These are phyloP conservation scores for Andricus curvator DNA, from an alignment of 2,888 invertebrate genomes.

Conservation along the genomic window DNA sequence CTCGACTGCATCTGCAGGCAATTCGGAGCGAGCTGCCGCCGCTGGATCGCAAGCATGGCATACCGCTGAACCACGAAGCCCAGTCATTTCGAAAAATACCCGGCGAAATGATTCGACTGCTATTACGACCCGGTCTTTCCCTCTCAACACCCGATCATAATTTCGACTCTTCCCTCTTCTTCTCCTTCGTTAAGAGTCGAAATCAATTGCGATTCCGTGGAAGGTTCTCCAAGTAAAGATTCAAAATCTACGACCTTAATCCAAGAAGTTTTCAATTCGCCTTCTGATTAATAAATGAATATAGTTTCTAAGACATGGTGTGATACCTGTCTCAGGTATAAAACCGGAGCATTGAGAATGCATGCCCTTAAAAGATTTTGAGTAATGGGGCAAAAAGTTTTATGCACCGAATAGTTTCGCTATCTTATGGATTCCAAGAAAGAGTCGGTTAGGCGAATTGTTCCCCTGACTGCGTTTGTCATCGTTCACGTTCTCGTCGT, in stretches of 20 bases:
- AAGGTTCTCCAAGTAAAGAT: neutral
- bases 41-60: conserved; percentile 56
- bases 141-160: conserved; percentile 42
- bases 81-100: conserved; percentile 72
- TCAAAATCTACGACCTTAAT: neutral
- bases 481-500: conserved; percentile 57
- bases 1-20: conserved; percentile 52
- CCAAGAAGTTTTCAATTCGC: conserved; percentile 7
- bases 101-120: conserved; percentile 69
- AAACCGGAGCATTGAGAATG: neutral
- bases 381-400: neutral
- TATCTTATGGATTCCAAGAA: conserved; percentile 2
- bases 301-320: neutral
- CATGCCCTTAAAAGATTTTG: neutral
- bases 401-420: neutral
- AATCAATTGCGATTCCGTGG: conserved; percentile 35
- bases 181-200: conserved; percentile 40
- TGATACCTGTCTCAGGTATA: neutral
- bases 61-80: conserved; percentile 63
- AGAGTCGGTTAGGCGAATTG: conserved; percentile 28
- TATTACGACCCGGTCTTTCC: conserved; percentile 64
- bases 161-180: conserved; percentile 41
- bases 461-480: conserved; percentile 38
- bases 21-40: conserved; percentile 59
- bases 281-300: neutral